Evolutionary conservation across 2,113 vertebrate species (phyloP), one percentile per base, ranked within the genome.

Genomic region (Aphelocoma coerulescens): DNA sequence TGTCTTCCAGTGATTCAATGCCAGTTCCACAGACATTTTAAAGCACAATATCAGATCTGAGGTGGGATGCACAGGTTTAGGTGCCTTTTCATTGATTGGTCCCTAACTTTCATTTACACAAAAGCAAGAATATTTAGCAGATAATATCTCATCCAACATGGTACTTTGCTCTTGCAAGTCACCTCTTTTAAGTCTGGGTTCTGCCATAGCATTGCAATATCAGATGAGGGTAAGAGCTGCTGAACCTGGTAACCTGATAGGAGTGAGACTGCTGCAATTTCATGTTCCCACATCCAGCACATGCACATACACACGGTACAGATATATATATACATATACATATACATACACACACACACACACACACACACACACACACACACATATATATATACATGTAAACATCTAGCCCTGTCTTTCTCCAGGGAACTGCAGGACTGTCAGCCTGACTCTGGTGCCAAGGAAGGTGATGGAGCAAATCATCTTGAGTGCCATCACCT

Each of bases 271-370:
- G 28, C 48, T 77, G 33, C 24, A 58, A 23, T 6, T 74, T 51
- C 13, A 2, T 39, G 37, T 71, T 18, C 11, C 15, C 30, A 44
- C 13, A 30, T 16, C 10, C 77, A 71, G 23, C 16, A 61, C 11
- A 9, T 1, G 1, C n/a, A 20, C 10, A 16, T 27, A 30, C 6
- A 32, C 13, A 32, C 9, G 22, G 5, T 63, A 32, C 4, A 13
- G 16, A 6, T 3, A 12, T 11, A 27, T 26, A 28, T n/a, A 75
- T 12, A 37, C 6, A 48, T 49, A 49, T 5, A 48, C 7, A 61
- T 5, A 35, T 43, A 19, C 8, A 16, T 27, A 30, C n/a, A n/a
- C n/a, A n/a, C n/a, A n/a, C n/a, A n/a, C n/a, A n/a, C n/a, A n/a
- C 6, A 32, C 11, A 30, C 11, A 12, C 11, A 27, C 20, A 28